A percentile compares a stretch with the other conserved stretches of the same genome.
Evolutionary conservation across 2,113 vertebrate species (phyloP).

Genomic region (Clarias batrachus): DNA sequence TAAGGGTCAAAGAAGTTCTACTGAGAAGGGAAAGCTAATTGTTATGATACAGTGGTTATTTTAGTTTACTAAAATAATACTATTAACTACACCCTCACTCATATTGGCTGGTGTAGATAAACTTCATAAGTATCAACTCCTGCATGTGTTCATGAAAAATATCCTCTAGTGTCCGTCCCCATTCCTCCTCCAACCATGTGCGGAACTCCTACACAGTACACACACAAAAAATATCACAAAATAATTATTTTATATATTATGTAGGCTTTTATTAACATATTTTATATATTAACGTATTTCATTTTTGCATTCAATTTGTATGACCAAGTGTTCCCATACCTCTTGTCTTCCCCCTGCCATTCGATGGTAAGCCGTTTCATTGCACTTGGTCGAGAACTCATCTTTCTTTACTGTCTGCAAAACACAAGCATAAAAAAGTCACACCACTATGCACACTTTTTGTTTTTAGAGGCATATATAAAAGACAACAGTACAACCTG

Average conservation of each 20-base stretch:
- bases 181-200: constrained; percentile 95
- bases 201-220: constrained; percentile 84
- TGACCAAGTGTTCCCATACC: constrained; percentile 66
- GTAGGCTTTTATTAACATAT: no score
- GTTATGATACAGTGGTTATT: neutral
- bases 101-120: constrained; percentile 98
- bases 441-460: neutral
- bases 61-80: neutral
- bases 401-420: constrained; percentile 90
- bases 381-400: constrained; percentile 97
- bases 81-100: constrained; percentile 77
- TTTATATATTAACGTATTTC: no score
- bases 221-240: neutral
- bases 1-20: neutral
- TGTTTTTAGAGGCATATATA: neutral
- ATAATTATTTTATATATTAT: no score
- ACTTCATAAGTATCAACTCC: constrained; percentile 98
- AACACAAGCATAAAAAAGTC: constrained; percentile 32
- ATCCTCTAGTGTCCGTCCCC: constrained; percentile 95
- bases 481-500: neutral
- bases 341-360: constrained; percentile 97
- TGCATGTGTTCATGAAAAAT: constrained; percentile 99
- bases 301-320: neutral
- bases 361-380: constrained; percentile 95
- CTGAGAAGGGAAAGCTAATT: neutral